Evolutionary conservation across 37 sponge, comb jelly and placozoan genomes (phyloP), one percentile per base, ranked within the genome.

Genomic region (Beroe ovata): DNA sequence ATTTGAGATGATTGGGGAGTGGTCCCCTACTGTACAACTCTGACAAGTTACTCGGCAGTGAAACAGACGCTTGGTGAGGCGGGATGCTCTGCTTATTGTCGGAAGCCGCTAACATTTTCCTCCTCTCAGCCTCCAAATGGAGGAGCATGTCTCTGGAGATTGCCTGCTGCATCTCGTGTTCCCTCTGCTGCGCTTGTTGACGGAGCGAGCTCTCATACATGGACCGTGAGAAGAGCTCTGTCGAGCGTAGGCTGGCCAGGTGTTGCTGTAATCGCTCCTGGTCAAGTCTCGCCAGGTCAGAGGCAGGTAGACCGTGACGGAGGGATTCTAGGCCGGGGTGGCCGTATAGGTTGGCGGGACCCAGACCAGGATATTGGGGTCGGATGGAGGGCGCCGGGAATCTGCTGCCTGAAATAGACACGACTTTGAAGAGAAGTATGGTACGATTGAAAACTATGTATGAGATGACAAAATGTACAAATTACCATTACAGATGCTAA

Each of bases 201-300:
- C 69, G 69, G 18, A 66, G 30, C 19, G 69, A 66, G 35, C 30
- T 66, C 69, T 66, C 69, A 30, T 66, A 66, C 63, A 62, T 62
- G 6, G 63, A 28, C 30, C 69, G 33, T 20, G 63, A 61, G 22
- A 61, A 16, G 3, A 61, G 63, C n/a, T 61, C 63, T 16, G 63
- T 22, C 3, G 63, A 61, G 21, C 63, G 63, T 3, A 61, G 22
- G 21, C 26, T 26, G 35, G 69, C 69, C 11, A 66, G 2, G 69
- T 66, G 69, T 30, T 66, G 69, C 16, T 66, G 69, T 18, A 66
- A 37, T 29, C 69, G 69, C 69, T 66, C 69, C 69, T 66, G 69
- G 16, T 66, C 69, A 2, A 66, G 33, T 4, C 69, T 25, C 25
- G 32, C 34, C 4, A 66, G 36, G 1, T 66, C 32, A 11, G 11